A percentile compares a stretch with the other conserved stretches of the same genome.
Evolutionary conservation across 2,797 vertebrate species (phyloP).

Genomic region (Poeciliopsis turneri): DNA sequence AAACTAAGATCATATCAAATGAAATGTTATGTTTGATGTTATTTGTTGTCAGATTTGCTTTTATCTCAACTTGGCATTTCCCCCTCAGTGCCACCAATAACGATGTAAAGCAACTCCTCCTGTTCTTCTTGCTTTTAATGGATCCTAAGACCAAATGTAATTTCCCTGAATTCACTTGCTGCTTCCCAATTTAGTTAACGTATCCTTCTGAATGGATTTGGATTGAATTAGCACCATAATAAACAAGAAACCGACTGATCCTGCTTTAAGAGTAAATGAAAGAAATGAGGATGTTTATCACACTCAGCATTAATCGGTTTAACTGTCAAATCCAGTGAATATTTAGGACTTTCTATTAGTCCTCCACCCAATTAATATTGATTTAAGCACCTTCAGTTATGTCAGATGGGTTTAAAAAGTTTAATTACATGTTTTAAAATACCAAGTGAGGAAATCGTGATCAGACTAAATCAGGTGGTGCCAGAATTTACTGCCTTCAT

Average conservation of each 20-base stretch:
- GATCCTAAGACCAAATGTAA: background rate
- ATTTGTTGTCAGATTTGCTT: constrained; percentile 15
- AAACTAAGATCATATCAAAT: too few species aligned
- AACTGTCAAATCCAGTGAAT: background rate
- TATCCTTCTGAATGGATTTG: background rate
- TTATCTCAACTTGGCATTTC: constrained; percentile 34
- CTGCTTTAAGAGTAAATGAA: constrained; percentile 1
- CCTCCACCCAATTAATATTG: background rate
- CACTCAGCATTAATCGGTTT: background rate
- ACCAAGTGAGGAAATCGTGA: background rate
- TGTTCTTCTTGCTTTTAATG: background rate
- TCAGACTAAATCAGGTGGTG: background rate
- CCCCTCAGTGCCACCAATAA: background rate
- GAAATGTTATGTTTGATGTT: background rate
- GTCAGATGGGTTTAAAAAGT: background rate
- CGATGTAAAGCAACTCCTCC: background rate
- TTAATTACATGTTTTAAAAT: constrained; percentile 16
- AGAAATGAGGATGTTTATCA: background rate
- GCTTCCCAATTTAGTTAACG: background rate
- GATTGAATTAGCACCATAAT: background rate
- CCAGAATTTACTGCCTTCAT: background rate
- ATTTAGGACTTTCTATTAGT: constrained; percentile 6
- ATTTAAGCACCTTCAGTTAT: background rate
- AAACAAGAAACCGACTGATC: constrained; percentile 1
- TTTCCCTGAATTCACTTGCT: constrained; percentile 15